These are phyloP conservation scores for Noctua janthe DNA, from an alignment of 2,888 invertebrate genomes.

Conservation along the genomic window DNA sequence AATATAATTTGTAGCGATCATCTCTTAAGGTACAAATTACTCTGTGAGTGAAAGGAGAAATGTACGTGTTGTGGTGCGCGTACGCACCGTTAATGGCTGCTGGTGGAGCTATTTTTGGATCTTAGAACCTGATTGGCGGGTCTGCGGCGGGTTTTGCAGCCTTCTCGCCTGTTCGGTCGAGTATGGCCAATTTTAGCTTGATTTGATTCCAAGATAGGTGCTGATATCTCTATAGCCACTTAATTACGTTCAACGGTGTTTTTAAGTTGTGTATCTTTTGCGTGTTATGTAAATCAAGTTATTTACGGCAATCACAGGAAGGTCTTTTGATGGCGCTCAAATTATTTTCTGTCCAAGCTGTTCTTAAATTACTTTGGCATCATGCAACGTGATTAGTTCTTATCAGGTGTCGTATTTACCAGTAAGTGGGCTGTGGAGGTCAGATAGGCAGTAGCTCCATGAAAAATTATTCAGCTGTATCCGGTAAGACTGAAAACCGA, in stretches of 20 bases:
- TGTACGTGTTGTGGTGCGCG: conserved; percentile 78
- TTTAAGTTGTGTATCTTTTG: neutral
- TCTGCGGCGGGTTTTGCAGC: conserved; percentile 72
- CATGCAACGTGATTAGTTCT: no score
- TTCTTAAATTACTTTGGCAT: no score
- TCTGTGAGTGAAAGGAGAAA: conserved; percentile 84
- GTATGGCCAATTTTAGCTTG: conserved; percentile 73
- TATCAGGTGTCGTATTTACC: no score
- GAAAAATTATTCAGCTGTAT: neutral
- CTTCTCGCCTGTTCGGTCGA: conserved; percentile 68
- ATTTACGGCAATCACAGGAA: no score
- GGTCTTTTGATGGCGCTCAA: no score
- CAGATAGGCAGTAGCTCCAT: neutral
- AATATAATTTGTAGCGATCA: conserved; percentile 64
- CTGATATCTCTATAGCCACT: conserved; percentile 35
- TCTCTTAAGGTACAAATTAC: conserved; percentile 77
- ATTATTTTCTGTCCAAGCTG: neutral
- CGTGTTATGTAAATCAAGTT: neutral
- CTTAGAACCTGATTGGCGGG: conserved; percentile 78
- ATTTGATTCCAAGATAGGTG: conserved; percentile 59
- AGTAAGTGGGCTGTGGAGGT: neutral
- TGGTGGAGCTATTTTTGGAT: conserved; percentile 83
- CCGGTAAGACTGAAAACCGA: neutral
- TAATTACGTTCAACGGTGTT: conserved; percentile 33
- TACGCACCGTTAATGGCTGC: conserved; percentile 80